Evolutionary conservation across 2,888 invertebrate genomes (phyloP), one percentile per base, ranked within the genome.

Genomic region (Drosophila vallismaia): DNA sequence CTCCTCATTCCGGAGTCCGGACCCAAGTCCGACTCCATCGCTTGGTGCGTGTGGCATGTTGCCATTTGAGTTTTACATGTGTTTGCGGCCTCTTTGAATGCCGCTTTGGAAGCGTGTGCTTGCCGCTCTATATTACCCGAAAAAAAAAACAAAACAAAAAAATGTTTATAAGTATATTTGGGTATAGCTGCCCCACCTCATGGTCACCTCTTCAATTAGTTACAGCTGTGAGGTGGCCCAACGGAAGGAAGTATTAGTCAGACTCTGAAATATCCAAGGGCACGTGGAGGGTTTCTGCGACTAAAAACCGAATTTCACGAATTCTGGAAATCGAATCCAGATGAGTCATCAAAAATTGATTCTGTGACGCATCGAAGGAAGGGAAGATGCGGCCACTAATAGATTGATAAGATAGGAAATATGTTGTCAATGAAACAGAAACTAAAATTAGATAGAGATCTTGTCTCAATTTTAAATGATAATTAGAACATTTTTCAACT

Each of bases 1-100:
- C 73, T 69, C 68, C 57, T 52, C 70, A 55, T 64, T 52, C 19
- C 19, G 19, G 8, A 55, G 62, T 52, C 19, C 19, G 19, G 8
- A 10, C 10, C 33, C 50, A 45, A 51, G 38, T 59, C 56, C 28
- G 74, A 74, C 73, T 72, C 76, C 78, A 76, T 78, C 81, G 84
- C 76, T 74, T 77, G 85, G 82, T 85, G 82, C 82, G 82, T 82
- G 82, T 82, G 82, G 82, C 82, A 85, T 82, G 82, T 82, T 82
- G 82, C 82, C 82, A 82, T 83, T 85, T 83, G 86, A 85, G 82
- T 85, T 82, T 79, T 83, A 83, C 82, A 83, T 83, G 82, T 83
- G 82, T 83, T 83, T 75, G 82, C 82, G 82, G 82, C 86, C 63
- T 70, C 71, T 74, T 82, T 83, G 76, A 83, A 72, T 64, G 63